Base-by-base conservation (phyloP, 2,797 vertebrate species). In the Perodicticus potto region DNA sequence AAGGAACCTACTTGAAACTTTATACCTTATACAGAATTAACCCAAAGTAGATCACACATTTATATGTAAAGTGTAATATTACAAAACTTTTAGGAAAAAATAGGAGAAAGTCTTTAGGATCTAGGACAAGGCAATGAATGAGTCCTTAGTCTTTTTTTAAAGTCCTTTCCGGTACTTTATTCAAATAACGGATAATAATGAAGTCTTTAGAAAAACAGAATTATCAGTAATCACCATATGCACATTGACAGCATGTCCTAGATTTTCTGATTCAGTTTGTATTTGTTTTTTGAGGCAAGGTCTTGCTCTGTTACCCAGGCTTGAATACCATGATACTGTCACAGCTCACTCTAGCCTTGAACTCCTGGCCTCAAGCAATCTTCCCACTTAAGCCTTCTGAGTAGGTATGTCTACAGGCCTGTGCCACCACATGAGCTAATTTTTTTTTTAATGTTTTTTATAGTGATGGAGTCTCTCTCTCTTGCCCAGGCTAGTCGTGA, bases 161-260 rank as follows among this genome's bases (percentile, higher is more conserved):
- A 45, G 27, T 86, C 32, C 49, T 29, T 92, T 89, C 86, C 29
- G 85, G 32, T 55, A 63, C 10, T 70, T 88, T 73, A 80, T 78
- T 85, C 34, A 57, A 83, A 83, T 40, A 74, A 6, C 69, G 76
- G 82, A 76, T 86, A 93, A 32, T 82, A 91, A 76, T 72, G 70
- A 57, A 77, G 11, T 63, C 43, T 94, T 92, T 27, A 80, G n/a
- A 83, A 29, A 67, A 77, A 59, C n/a, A 83, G 61, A 77, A 74
- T 73, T 65, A 70, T 70, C 45, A 45, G 57, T 29, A 88, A 45
- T 76, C 19, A 63, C 55, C 22, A 19, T 45, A 27, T 59, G 40
- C 29, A 63, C 29, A 27, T 16, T 57, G n/a, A 86, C 25, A 7
- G 10, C 49, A 7, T 53, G 20, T 74, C 10, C 5, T 94, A 40